Evolutionary conservation across 2,113 vertebrate species (phyloP).

Genomic region (Megaceryle maxima): DNA sequence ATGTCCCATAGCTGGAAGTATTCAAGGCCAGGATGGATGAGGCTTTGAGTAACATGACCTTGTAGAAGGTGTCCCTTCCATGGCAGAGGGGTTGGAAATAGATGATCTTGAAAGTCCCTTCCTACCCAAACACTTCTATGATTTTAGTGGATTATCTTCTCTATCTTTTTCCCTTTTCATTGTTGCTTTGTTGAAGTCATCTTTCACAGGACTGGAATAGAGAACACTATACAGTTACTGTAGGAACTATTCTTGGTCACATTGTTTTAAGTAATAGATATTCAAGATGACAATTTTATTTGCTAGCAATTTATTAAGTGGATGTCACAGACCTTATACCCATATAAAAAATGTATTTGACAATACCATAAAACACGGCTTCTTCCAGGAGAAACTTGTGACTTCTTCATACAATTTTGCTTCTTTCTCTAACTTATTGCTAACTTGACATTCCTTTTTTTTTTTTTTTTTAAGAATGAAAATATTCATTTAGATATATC

Average conservation of each 20-base stretch:
- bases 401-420: background rate
- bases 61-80: too few species aligned
- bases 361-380: background rate
- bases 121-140: too few species aligned
- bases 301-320: background rate
- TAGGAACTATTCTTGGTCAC: background rate
- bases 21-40: too few species aligned
- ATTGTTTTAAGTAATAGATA: background rate
- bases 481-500: background rate
- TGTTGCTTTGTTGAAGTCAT: background rate
- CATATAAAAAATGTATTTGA: background rate
- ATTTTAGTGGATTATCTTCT: too few species aligned
- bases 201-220: background rate
- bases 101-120: too few species aligned
- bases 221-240: background rate
- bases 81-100: too few species aligned
- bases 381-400: background rate
- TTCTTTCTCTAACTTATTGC: background rate
- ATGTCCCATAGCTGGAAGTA: too few species aligned
- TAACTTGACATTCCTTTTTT: background rate
- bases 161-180: too few species aligned
- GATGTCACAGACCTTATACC: background rate
- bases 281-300: background rate
- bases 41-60: too few species aligned
- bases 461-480: background rate